phyloP scores from a whole-genome alignment of 2,113 vertebrate genomes.

The Lycaon pictus region DNA sequence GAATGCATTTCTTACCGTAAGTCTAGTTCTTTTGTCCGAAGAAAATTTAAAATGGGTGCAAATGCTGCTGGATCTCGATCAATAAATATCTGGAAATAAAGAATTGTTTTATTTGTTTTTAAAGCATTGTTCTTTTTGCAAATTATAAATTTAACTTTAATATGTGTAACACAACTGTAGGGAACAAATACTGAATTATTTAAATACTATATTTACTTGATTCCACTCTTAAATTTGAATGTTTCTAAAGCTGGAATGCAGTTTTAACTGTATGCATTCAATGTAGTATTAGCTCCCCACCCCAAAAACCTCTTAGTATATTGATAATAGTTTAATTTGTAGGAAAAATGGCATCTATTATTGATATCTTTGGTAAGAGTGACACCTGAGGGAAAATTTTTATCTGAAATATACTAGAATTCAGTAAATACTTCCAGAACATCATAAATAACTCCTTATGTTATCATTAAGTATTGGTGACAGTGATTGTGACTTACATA shows the following conservation, averaged over 20 bases:
- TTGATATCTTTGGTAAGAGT: not conserved
- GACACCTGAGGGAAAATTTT: not conserved
- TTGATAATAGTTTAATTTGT: not conserved
- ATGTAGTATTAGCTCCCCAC: not conserved
- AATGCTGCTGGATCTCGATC: conserved; percentile 98
- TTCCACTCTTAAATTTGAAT: not conserved
- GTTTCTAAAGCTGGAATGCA: not conserved
- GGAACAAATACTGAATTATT: not conserved
- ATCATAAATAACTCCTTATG: not conserved
- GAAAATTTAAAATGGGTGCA: conserved; percentile 99
- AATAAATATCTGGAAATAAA: conserved; percentile 96
- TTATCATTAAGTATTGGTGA: not conserved
- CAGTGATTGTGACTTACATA: not conserved
- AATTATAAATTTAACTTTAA: not conserved
- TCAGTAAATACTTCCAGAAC: not conserved
- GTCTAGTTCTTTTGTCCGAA: conserved; percentile 98
- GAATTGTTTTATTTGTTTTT: conserved; percentile 52
- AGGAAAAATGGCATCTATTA: not conserved
- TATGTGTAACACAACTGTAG: not conserved
- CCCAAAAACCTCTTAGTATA: not conserved
- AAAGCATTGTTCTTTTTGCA: conserved; percentile 53
- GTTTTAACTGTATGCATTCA: not conserved
- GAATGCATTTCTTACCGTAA: conserved; percentile 89
- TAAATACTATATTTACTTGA: not conserved
- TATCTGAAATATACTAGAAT: conserved; percentile 36